Conservation (phyloP, 2,113 vertebrate genomes). For the Phylloscopus trochiloides region DNA sequence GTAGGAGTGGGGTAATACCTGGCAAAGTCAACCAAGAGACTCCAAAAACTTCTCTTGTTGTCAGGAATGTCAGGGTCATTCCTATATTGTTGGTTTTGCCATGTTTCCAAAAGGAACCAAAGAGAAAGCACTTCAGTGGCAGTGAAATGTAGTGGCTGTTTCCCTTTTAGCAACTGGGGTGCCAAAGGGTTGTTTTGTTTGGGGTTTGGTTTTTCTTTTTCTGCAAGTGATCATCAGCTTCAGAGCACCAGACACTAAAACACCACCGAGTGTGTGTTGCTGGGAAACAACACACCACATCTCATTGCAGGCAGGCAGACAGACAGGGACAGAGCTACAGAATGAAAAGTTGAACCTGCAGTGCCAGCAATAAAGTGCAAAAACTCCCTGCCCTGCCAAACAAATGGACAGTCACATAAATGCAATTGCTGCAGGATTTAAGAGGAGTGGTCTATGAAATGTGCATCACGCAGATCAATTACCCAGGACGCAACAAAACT, state of each 20-base stretch:
- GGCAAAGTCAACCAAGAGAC: neutral
- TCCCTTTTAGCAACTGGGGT: neutral
- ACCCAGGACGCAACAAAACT: neutral
- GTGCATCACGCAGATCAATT: neutral
- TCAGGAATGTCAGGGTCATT: neutral
- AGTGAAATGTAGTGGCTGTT: neutral
- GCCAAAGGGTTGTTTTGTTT: neutral
- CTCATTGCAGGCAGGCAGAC: neutral
- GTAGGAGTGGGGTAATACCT: neutral
- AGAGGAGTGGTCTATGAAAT: neutral
- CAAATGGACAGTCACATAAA: neutral
- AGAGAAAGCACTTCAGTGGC: neutral
- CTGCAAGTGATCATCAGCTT: neutral
- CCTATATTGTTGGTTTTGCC: neutral
- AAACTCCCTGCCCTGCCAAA: neutral
- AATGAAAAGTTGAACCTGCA: neutral
- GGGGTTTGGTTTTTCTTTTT: neutral
- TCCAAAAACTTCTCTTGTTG: neutral
- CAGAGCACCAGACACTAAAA: neutral
- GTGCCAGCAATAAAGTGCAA: neutral
- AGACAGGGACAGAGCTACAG: neutral
- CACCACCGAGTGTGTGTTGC: accelerated
- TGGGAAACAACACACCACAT: neutral
- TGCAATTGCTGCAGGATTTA: neutral
- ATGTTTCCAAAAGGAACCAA: neutral